A percentile compares a stretch with the other conserved stretches of the same genome.
These are phyloP conservation scores for Diarsia mendica DNA, from an alignment of 2,888 invertebrate genomes.

Conservation along the genomic window DNA sequence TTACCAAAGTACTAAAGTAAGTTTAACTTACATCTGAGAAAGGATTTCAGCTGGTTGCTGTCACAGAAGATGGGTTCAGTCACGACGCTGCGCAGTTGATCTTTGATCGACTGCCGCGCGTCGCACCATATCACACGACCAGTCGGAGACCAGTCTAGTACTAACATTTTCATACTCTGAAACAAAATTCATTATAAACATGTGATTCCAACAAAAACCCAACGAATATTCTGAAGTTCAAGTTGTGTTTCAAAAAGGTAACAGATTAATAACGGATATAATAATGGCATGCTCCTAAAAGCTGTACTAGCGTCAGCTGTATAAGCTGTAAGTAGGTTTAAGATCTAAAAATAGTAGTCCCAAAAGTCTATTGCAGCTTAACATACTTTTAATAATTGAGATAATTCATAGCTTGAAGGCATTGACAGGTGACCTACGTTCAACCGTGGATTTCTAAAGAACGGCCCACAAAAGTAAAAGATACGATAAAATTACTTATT, in stretches of 20 bases:
- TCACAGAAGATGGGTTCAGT: conserved; percentile 79
- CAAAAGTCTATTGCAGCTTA: background rate
- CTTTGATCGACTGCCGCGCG: conserved; percentile 73
- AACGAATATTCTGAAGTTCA: background rate
- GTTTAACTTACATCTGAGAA: conserved; percentile 73
- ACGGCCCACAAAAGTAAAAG: background rate
- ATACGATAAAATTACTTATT: background rate
- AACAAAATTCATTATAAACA: conserved; percentile 42
- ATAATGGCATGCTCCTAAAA: background rate
- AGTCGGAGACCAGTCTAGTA: conserved; percentile 78
- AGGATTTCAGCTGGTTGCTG: conserved; percentile 69
- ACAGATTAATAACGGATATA: background rate
- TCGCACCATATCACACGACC: conserved; percentile 84
- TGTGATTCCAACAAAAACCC: background rate
- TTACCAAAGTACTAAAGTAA: background rate
- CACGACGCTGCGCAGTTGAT: conserved; percentile 77
- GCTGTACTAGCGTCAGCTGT: background rate
- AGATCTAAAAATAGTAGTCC: background rate
- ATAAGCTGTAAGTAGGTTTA: background rate
- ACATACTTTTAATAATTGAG: no score
- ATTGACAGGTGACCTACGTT: conserved; percentile 1
- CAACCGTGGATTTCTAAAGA: background rate
- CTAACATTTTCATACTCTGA: conserved; percentile 85
- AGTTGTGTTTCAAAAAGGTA: background rate
- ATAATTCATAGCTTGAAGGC: background rate